Percentiles rank a stretch among this genome's conserved stretches.
These are phyloP conservation scores for Sparidentex hasta DNA, from an alignment of 2,797 vertebrate species.

Conservation along the genomic window DNA sequence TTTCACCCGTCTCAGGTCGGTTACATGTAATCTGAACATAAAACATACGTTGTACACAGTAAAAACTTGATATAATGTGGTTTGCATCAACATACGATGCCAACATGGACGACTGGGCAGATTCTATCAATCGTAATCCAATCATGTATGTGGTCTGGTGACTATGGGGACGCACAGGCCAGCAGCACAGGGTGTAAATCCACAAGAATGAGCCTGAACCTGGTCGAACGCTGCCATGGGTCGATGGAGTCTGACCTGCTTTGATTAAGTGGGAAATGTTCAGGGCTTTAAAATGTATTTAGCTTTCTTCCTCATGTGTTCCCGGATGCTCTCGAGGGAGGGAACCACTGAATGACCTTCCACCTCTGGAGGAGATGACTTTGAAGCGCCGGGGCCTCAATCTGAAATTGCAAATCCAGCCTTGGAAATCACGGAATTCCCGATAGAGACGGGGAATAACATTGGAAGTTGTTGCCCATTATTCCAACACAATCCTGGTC, in stretches of 20 bases:
- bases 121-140: not conserved
- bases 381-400: conserved; percentile 20
- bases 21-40: too few relatives aligned
- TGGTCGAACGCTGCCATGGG: conserved; percentile 21
- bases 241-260: conserved; percentile 48
- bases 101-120: too few relatives aligned
- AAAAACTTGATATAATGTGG: too few relatives aligned
- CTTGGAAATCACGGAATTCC: conserved; percentile 3
- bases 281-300: conserved; percentile 48
- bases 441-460: not conserved
- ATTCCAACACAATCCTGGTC: conserved; percentile 5
- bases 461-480: conserved; percentile 1
- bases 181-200: conserved; percentile 41
- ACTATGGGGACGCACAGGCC: conserved; percentile 12
- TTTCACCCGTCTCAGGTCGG: too few relatives aligned
- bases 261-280: conserved; percentile 58
- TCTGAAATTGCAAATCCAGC: conserved; percentile 24
- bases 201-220: conserved; percentile 29
- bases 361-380: conserved; percentile 28
- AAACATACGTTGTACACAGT: too few relatives aligned
- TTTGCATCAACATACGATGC: too few relatives aligned
- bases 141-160: conserved; percentile 8
- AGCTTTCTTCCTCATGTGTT: conserved; percentile 25
- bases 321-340: conserved; percentile 28
- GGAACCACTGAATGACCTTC: conserved; percentile 4